Percentiles rank a stretch among this genome's conserved stretches.
Conservation (phyloP, 2,113 vertebrate species). For the Ammodytes marinus region DNA sequence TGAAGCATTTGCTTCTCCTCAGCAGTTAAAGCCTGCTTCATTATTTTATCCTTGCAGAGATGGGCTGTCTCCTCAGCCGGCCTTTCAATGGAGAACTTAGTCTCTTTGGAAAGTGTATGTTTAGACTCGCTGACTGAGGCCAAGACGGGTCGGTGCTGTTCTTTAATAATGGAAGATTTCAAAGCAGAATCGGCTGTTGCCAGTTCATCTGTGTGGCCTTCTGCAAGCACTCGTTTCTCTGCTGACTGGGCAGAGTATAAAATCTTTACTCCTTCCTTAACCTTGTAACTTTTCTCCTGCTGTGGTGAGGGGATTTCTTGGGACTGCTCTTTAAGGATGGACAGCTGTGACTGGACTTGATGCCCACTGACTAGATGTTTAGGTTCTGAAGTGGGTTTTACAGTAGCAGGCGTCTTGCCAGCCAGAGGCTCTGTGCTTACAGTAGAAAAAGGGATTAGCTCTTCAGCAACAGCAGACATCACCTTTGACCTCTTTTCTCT, state of each 20-base stretch:
- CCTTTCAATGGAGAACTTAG: slow-evolving; percentile 55
- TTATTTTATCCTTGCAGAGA: slow-evolving; percentile 72
- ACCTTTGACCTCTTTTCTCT: slow-evolving; percentile 74
- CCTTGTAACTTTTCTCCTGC: slow-evolving; percentile 79
- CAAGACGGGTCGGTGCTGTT: slow-evolving; percentile 60
- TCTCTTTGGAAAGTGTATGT: slow-evolving; percentile 79
- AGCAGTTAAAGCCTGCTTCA: slow-evolving; percentile 74
- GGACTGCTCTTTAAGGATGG: slow-evolving; percentile 82
- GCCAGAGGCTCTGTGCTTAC: slow-evolving; percentile 73
- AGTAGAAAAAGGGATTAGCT: slow-evolving; percentile 77
- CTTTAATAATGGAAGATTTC: slow-evolving; percentile 64
- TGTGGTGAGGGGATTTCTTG: slow-evolving; percentile 70
- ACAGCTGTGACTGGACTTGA: slow-evolving; percentile 80
- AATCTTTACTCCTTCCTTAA: slow-evolving; percentile 84
- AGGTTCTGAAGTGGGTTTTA: slow-evolving; percentile 73
- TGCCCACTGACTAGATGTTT: slow-evolving; percentile 81
- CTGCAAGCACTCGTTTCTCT: slow-evolving; percentile 78
- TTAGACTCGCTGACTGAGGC: slow-evolving; percentile 80
- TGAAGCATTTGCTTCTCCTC: slow-evolving; percentile 83
- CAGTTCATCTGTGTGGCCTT: slow-evolving; percentile 77
- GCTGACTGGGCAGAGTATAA: slow-evolving; percentile 82
- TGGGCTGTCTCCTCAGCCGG: slow-evolving; percentile 73
- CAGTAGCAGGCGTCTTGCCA: slow-evolving; percentile 52
- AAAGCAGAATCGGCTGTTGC: slow-evolving; percentile 69
- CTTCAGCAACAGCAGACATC: slow-evolving; percentile 82